Percentiles rank a stretch among this genome's conserved stretches.
These are phyloP conservation scores for Ceratothoa steindachneri DNA, from an alignment of 2,888 invertebrate species.

Conservation along the genomic window DNA sequence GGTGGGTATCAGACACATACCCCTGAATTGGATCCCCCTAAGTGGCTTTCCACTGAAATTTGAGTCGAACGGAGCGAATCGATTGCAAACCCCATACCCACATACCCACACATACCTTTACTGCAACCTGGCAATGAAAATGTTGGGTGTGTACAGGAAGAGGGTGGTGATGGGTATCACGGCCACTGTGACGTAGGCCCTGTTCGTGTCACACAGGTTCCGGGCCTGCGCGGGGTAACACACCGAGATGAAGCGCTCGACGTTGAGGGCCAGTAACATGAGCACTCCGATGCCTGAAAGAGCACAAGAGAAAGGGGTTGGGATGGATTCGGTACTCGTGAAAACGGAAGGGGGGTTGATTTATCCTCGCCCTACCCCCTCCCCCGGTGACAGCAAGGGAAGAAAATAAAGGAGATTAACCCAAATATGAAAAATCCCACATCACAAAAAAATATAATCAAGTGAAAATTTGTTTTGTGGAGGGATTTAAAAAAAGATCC, in stretches of 20 bases:
- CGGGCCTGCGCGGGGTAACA: constrained; percentile 67
- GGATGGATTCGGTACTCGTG: too few relatives aligned
- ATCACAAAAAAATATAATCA: too few relatives aligned
- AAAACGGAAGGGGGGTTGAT: too few relatives aligned
- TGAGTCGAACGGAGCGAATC: not conserved
- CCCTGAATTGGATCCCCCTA: not conserved
- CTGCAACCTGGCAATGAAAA: constrained; percentile 63
- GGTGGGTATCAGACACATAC: not conserved
- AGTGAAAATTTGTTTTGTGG: too few relatives aligned
- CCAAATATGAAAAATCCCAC: too few relatives aligned
- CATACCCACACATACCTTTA: constrained; percentile 30
- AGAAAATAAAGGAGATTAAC: too few relatives aligned
- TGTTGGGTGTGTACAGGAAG: constrained; percentile 65
- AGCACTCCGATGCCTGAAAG: constrained; percentile 66
- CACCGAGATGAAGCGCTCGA: constrained; percentile 70
- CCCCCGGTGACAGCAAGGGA: too few relatives aligned
- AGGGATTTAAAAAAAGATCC: too few relatives aligned
- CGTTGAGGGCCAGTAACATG: constrained; percentile 69
- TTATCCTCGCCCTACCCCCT: too few relatives aligned
- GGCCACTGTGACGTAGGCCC: constrained; percentile 61
- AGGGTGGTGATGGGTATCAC: constrained; percentile 65
- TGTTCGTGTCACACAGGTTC: constrained; percentile 61
- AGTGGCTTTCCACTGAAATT: not conserved
- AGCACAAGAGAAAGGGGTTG: too few relatives aligned
- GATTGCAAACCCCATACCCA: not conserved